A percentile compares a stretch with the other conserved stretches of the same genome.
Conservation (phyloP, 2,888 invertebrate genomes). For the Polietes domitor region DNA sequence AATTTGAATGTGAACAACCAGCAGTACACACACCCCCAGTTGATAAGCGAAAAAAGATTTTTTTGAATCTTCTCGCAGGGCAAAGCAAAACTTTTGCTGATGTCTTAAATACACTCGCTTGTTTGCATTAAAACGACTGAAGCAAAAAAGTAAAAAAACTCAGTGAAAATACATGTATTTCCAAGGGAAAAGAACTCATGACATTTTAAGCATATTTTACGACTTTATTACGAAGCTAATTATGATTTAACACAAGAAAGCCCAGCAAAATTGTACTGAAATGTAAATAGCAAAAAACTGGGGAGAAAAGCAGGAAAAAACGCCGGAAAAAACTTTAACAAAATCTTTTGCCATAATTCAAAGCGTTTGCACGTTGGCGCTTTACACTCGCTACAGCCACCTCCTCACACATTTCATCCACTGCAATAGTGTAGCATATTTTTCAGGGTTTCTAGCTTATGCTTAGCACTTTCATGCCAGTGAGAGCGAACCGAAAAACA, state of each 20-base stretch:
- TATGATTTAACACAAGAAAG: constrained; percentile 16
- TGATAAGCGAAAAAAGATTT: too few species aligned
- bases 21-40: too few species aligned
- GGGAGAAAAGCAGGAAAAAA: background rate
- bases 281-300: background rate
- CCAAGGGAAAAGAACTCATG: background rate
- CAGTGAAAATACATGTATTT: background rate
- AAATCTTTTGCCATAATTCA: constrained; percentile 5
- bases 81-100: background rate
- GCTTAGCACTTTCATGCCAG: background rate
- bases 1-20: too few species aligned
- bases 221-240: constrained; percentile 33
- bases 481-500: background rate
- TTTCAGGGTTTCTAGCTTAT: background rate
- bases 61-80: background rate
- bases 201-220: constrained; percentile 42
- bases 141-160: background rate
- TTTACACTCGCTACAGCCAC: background rate
- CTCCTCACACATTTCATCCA: background rate
- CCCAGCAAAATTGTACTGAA: background rate
- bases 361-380: background rate
- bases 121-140: background rate
- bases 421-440: constrained; percentile 4
- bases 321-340: background rate
- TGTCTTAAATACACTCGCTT: background rate